Base-by-base conservation (phyloP, 1,140 invertebrate genomes). In the Maniola jurtina region DNA sequence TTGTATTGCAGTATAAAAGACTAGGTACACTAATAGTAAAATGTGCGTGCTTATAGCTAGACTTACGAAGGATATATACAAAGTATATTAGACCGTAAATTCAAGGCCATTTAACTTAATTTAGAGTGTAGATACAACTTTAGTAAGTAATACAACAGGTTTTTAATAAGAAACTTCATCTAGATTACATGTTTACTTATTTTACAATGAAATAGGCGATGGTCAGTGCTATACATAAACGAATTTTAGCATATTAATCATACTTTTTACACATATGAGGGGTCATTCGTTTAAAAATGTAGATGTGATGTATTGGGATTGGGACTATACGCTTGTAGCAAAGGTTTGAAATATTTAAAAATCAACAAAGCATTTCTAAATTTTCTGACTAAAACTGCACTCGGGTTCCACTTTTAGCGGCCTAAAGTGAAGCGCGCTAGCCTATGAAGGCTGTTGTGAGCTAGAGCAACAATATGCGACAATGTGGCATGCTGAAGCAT, bases 21-120 rank as follows among this genome's bases (percentile, higher is more conserved):
- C 35, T 38, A 38, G 14, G 35, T 5, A 36, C 35, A 57, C 35
- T 35, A 34, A 34, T 73, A 68, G 63, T 67, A 74, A 62, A 71
- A 55, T 80, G 85, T 88, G 83, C 80, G 76, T 76, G 65, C 77
- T 81, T 70, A 67, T 69, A 72, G 54, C 61, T 61, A 69, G 47
- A 71, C 64, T 71, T 67, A 69, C 63, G 64, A 61, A 66, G 64
- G 60, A 66, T 79, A 74, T 74, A 77, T 77, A 79, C 66, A 74
- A 68, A 38, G 45, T 67, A 67, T 69, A 71, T 76, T 80, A 79
- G 76, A 76, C 78, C 75, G 58, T 65, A 72, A 63, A 58, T 14
- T 56, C 57, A 76, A 79, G 75, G 72, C 73, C 68, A 57, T 74
- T 70, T 45, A 55, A 71, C 56, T 61, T 58, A 59, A 50, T 52